Evolutionary conservation across 2,888 invertebrate species (phyloP).

Genomic region (Empis livida): DNA sequence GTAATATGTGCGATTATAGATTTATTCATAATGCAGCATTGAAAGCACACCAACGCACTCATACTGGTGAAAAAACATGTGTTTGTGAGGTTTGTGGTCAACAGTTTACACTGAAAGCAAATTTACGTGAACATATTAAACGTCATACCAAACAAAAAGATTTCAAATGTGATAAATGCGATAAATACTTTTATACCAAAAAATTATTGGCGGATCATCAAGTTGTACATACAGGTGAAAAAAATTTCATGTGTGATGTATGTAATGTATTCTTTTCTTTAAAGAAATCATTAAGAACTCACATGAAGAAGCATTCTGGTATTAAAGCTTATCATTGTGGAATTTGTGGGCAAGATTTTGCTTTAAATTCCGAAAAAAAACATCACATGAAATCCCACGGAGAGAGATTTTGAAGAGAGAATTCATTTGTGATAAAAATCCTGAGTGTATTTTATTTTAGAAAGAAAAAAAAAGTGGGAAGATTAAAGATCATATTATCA

Average conservation of each 20-base stretch:
- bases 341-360: no score
- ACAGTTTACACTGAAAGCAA: no score
- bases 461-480: no score
- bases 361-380: no score
- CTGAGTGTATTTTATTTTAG: no score
- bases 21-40: not conserved
- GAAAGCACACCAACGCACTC: no score
- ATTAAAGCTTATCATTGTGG: no score
- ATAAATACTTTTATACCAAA: not conserved
- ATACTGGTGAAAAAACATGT: no score
- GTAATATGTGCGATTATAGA: not conserved
- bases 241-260: not conserved
- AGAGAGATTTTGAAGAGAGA: no score
- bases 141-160: not conserved
- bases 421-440: no score
- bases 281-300: not conserved
- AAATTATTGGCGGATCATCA: not conserved
- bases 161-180: not conserved
- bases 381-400: no score
- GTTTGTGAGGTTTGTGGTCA: no score
- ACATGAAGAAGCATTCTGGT: not conserved
- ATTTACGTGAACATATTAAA: not conserved
- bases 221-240: not conserved
- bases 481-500: slow-evolving; percentile 4
- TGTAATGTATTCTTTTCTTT: not conserved